Percentiles rank a stretch among this genome's conserved stretches.
phyloP scores from a whole-genome alignment of 2,888 invertebrate species.

The Perizoma affinitatum region DNA sequence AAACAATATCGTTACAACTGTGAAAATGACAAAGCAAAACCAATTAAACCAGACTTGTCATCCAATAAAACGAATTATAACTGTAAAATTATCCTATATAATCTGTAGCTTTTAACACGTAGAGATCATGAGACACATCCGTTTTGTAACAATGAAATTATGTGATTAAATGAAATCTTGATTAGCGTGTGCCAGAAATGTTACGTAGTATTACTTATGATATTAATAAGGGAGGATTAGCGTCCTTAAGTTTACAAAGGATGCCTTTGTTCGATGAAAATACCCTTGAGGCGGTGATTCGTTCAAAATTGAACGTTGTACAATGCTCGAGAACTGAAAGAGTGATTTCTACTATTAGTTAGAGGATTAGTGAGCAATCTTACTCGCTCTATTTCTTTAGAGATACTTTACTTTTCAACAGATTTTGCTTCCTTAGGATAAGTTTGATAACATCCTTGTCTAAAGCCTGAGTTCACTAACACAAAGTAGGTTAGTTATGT shows the following conservation, averaged over 20 bases:
- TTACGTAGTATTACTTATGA: constrained; percentile 39
- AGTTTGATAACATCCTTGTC: not conserved
- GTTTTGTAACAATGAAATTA: constrained; percentile 45
- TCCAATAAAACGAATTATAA: constrained; percentile 61
- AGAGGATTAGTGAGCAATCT: constrained; percentile 6
- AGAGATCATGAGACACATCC: constrained; percentile 63
- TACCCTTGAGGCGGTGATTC: constrained; percentile 23
- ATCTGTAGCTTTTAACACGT: constrained; percentile 58
- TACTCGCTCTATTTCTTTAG: not conserved
- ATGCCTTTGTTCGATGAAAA: constrained; percentile 26
- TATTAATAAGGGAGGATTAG: constrained; percentile 33
- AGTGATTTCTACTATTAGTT: constrained; percentile 20
- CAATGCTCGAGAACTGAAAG: constrained; percentile 20
- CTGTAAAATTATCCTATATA: constrained; percentile 70
- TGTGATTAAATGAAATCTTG: constrained; percentile 43
- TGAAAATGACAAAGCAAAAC: constrained; percentile 47
- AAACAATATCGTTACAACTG: constrained; percentile 22
- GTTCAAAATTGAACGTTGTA: constrained; percentile 28
- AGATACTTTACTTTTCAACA: constrained; percentile 10
- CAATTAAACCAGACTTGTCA: constrained; percentile 61
- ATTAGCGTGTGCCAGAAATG: constrained; percentile 34
- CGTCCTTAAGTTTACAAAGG: constrained; percentile 30
- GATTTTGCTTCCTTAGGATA: not conserved
- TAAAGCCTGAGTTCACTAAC: too few species aligned
- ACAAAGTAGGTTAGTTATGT: too few species aligned